Evolutionary conservation across 2,113 vertebrate species (phyloP).

Genomic region (Psilopsiagon aymara): DNA sequence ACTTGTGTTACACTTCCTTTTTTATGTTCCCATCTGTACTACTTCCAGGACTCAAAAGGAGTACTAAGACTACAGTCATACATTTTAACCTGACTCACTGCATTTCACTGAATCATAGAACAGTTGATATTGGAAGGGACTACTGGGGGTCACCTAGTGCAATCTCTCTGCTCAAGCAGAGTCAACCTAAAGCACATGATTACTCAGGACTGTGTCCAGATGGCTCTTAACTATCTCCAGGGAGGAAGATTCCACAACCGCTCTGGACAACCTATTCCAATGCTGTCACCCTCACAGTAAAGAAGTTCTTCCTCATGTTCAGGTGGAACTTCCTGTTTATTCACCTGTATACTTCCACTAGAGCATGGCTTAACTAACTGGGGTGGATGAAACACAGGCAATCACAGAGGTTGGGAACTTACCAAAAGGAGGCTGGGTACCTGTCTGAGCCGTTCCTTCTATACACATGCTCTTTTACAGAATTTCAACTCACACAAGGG

Average conservation of each 20-base stretch:
- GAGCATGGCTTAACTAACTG: background rate
- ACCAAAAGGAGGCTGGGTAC: background rate
- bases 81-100: background rate
- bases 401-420: background rate
- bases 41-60: background rate
- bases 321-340: background rate
- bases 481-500: background rate
- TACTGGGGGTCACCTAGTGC: background rate
- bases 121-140: background rate
- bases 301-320: background rate
- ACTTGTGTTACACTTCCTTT: background rate
- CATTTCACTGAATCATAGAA: background rate
- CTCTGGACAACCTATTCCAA: background rate
- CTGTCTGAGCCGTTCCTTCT: background rate
- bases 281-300: background rate
- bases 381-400: background rate
- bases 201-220: background rate
- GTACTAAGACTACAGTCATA: background rate
- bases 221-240: background rate
- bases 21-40: background rate
- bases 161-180: background rate
- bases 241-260: background rate
- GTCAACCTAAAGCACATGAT: background rate
- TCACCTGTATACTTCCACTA: background rate
- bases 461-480: accelerated